A percentile compares a stretch with the other conserved stretches of the same genome.
phyloP scores from a whole-genome alignment of 1,140 invertebrate genomes.

The Matsumurasca onukii region DNA sequence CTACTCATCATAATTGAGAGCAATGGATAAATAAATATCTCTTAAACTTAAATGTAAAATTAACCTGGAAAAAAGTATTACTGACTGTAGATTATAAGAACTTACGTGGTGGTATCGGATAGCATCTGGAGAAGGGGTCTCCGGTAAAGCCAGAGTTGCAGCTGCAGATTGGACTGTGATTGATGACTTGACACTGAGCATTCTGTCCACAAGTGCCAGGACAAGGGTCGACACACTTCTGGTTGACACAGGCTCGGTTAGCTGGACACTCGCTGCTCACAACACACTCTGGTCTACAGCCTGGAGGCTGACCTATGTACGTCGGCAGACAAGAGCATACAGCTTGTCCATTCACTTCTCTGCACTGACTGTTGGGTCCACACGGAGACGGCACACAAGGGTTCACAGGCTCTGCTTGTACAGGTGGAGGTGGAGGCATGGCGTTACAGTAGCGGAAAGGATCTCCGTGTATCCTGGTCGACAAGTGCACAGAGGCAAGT shows the following conservation, averaged over 20 bases:
- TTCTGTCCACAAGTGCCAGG: constrained; percentile 71
- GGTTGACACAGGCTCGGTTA: constrained; percentile 70
- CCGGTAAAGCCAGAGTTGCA: constrained; percentile 60
- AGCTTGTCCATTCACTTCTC: constrained; percentile 64
- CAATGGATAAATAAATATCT: too few species aligned
- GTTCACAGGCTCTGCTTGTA: constrained; percentile 46
- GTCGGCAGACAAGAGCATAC: constrained; percentile 70
- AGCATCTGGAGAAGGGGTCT: constrained; percentile 65
- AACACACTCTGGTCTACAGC: constrained; percentile 73
- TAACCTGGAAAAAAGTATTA: too few species aligned
- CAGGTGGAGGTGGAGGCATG: constrained; percentile 48
- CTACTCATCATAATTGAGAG: too few species aligned
- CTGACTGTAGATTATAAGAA: too few species aligned
- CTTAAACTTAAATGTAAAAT: too few species aligned
- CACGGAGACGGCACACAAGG: constrained; percentile 69
- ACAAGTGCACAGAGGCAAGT: constrained; percentile 71
- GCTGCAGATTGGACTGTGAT: constrained; percentile 65
- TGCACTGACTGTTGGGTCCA: constrained; percentile 76
- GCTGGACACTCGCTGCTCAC: constrained; percentile 71
- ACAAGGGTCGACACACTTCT: constrained; percentile 80
- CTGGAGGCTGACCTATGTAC: constrained; percentile 71
- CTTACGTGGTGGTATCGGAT: constrained; percentile 49
- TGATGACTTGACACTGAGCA: constrained; percentile 66
- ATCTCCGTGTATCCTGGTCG: constrained; percentile 69
- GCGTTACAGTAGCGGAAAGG: constrained; percentile 64